phyloP scores from a whole-genome alignment of 2,113 vertebrate genomes.

The Sinocyclocheilus maitianheensis region DNA sequence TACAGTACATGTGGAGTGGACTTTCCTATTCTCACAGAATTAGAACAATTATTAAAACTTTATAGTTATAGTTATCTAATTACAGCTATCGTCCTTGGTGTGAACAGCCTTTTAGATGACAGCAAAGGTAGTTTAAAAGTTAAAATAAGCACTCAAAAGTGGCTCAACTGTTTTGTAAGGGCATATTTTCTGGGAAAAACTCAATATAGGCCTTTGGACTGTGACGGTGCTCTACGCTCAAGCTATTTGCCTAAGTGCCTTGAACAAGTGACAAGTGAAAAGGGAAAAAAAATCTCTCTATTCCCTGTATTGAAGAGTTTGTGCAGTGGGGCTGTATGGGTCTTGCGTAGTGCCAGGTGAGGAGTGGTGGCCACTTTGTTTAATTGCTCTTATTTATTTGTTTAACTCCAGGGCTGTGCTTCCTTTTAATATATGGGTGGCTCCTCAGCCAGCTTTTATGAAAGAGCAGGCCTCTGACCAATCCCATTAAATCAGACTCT shows the following conservation, averaged over 20 bases:
- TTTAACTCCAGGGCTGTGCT: constrained; percentile 51
- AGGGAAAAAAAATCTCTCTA: neutral
- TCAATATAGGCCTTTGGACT: neutral
- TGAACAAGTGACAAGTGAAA: constrained; percentile 3
- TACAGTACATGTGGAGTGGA: neutral
- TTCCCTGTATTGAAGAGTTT: neutral
- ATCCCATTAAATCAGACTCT: constrained; percentile 54
- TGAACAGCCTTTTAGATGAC: neutral
- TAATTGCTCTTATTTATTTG: constrained; percentile 65
- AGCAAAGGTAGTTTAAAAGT: neutral
- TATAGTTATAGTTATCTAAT: neutral
- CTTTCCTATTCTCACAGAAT: neutral
- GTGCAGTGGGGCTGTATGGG: constrained; percentile 19
- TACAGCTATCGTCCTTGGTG: neutral
- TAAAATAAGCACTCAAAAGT: neutral
- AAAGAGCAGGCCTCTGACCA: constrained; percentile 44
- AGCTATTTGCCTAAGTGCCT: constrained; percentile 34
- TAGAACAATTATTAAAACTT: neutral
- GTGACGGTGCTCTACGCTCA: neutral
- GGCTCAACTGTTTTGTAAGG: neutral
- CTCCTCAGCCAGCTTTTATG: constrained; percentile 53
- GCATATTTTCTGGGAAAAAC: neutral
- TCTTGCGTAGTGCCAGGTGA: constrained; percentile 40
- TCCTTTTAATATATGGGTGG: constrained; percentile 52
- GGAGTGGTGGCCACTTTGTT: constrained; percentile 58